Base-by-base conservation (phyloP, 2,797 vertebrate species). In the Simalia tracyae region DNA sequence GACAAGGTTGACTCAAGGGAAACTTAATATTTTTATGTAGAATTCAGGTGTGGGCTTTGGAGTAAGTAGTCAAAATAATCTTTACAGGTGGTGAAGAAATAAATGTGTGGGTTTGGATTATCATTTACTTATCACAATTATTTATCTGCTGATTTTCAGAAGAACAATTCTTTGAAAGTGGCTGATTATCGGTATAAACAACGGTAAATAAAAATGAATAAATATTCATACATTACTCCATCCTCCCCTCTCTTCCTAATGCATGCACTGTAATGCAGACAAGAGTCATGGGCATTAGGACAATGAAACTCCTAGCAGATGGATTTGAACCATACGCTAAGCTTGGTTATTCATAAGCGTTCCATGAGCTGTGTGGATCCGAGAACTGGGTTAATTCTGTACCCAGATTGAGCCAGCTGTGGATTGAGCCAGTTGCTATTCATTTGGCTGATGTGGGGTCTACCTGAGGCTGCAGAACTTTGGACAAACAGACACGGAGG, bases 251-350 rank as follows among this genome's bases (percentile, higher is more conserved):
- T 7, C 50, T 54, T 54, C 31, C 31, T 42, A 19, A 22, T 4
- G 68, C 0, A 1, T 22, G 17, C 9, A 3, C 15, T 68, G 5
- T 31, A 68, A 6, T 31, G 14, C 36, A 42, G 68, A 36, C 1
- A 7, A 1, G 68, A 76, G 14, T 19, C 6, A 0, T 9, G 68
- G 46, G 50, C 50, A 54, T n/a, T 6, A 19, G 36, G 5, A 36
- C 5, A 0, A 72, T 36, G 2, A 19, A 36, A 72, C n/a, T 6
- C 2, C 12, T 14, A 2, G 12, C 4, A 0, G 1, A 14, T 1
- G 1, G 4, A 17, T 22, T 76, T 76, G 36, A 76, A 42, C 36
- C 8, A 76, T 76, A 76, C 5, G 15, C 68, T 17, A 19, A 42
- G 17, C 2, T 76, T 9, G 17, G 31, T 76, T 11, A n/a, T n/a